Evolutionary conservation across 2,113 vertebrate genomes (phyloP).

Genomic region (Uria lomvia): DNA sequence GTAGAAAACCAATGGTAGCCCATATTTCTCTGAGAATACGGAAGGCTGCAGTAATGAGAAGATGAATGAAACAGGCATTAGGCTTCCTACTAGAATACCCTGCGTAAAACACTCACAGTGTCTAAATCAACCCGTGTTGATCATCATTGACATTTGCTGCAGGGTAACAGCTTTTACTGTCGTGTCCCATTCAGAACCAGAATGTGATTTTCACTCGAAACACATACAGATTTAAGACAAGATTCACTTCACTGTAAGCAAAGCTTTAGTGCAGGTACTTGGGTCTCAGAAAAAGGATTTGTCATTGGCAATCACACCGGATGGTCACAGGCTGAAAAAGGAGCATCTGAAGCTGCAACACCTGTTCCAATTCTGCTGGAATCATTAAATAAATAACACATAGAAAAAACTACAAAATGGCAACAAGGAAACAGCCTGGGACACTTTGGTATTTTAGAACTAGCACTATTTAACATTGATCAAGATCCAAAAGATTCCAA

Average conservation of each 20-base stretch:
- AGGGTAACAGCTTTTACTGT: neutral
- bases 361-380: neutral
- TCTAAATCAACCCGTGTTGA: neutral
- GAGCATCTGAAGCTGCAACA: neutral
- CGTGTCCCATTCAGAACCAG: neutral
- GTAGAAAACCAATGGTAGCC: conserved; percentile 31
- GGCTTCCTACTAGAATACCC: neutral
- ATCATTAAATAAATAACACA: conserved; percentile 26
- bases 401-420: conserved; percentile 34
- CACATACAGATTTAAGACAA: neutral
- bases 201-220: conserved; percentile 24
- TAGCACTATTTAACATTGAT: conserved; percentile 12
- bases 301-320: neutral
- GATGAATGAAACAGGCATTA: neutral
- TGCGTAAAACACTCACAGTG: neutral
- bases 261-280: conserved; percentile 16
- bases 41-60: conserved; percentile 7
- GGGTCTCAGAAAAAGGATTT: conserved; percentile 22
- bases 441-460: conserved; percentile 60
- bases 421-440: conserved; percentile 27
- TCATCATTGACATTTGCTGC: neutral
- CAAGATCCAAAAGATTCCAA: neutral
- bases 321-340: neutral
- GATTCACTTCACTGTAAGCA: conserved; percentile 2
- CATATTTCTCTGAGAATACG: conserved; percentile 3